phyloP scores from a whole-genome alignment of 2,113 vertebrate genomes.

The Eubucco bourcierii region DNA sequence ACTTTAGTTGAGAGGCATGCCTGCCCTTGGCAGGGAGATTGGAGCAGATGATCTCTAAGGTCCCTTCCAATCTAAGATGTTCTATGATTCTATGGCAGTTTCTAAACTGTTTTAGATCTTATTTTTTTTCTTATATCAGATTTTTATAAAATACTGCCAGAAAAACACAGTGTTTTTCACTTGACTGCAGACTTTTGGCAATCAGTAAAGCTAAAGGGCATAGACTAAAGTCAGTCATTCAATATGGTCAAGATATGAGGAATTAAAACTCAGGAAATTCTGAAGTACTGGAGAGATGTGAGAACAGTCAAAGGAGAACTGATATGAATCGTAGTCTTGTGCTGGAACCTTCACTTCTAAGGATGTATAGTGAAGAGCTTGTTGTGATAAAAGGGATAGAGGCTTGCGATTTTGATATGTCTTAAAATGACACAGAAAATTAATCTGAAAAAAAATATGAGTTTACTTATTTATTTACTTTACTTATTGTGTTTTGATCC shows the following conservation, averaged over 20 bases:
- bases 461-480: no score
- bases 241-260: background rate
- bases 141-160: background rate
- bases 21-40: no score
- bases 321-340: background rate
- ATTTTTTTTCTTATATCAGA: background rate
- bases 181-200: background rate
- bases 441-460: background rate
- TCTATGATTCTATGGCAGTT: background rate
- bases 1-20: no score
- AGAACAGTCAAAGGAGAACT: background rate
- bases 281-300: background rate
- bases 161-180: background rate
- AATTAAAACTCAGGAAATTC: background rate
- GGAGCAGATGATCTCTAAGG: no score
- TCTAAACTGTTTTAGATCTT: background rate
- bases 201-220: background rate
- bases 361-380: background rate
- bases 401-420: background rate
- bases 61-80: no score
- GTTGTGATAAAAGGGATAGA: background rate
- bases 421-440: background rate
- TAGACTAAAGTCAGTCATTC: background rate
- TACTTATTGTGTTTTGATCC: background rate
- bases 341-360: background rate